These are phyloP conservation scores for Cydia splendana DNA, from an alignment of 1,140 invertebrate genomes.

Conservation along the genomic window DNA sequence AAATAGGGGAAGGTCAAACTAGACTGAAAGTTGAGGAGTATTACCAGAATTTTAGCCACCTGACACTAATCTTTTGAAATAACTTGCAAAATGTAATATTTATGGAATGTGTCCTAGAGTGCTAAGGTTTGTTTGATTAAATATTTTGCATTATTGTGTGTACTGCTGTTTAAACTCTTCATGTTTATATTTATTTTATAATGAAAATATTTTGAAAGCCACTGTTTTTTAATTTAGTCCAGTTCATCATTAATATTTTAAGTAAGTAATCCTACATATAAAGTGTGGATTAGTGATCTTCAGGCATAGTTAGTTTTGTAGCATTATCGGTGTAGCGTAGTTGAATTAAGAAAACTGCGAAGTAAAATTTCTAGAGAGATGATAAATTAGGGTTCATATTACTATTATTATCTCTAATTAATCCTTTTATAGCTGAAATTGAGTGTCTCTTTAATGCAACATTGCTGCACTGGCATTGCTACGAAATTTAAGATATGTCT, in stretches of 20 bases:
- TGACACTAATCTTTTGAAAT: neutral
- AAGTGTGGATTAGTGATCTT: no score
- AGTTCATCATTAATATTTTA: neutral
- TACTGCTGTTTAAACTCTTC: conserved; percentile 46
- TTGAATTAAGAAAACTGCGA: no score
- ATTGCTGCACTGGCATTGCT: no score
- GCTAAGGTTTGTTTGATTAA: conserved; percentile 58
- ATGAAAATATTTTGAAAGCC: conserved; percentile 16
- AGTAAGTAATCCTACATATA: no score
- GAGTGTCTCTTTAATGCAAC: no score
- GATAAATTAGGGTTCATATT: no score
- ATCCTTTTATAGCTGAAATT: no score
- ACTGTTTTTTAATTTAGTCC: neutral
- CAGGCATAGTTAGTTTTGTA: no score
- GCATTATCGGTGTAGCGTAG: no score
- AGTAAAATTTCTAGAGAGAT: no score
- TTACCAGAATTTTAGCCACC: neutral
- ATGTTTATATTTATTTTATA: conserved; percentile 33
- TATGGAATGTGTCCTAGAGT: conserved; percentile 47
- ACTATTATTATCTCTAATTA: no score
- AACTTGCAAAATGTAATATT: conserved; percentile 34
- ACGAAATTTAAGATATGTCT: no score
- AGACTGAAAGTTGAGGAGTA: neutral
- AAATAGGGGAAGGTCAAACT: neutral
- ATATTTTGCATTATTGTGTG: conserved; percentile 59